These are phyloP conservation scores for Tortricodes alternella DNA, from an alignment of 2,888 invertebrate genomes.

Conservation along the genomic window DNA sequence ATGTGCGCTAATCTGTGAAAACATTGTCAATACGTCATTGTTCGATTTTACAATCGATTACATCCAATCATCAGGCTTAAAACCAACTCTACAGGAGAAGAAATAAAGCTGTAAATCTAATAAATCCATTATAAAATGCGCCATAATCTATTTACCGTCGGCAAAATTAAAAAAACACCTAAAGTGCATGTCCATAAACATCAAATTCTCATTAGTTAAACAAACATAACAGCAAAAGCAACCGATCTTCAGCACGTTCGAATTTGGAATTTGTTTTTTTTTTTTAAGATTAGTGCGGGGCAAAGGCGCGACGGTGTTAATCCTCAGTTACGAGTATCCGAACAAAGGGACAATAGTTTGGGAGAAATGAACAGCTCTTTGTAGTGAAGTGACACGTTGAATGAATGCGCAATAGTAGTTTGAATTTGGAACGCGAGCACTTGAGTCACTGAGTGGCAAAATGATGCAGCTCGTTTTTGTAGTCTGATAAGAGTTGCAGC, in stretches of 20 bases:
- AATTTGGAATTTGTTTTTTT: conserved; percentile 33
- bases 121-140: neutral
- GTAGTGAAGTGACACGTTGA: conserved; percentile 42
- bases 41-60: conserved; percentile 12
- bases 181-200: neutral
- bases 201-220: neutral
- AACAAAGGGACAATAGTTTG: conserved; percentile 49
- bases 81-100: neutral
- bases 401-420: conserved; percentile 53
- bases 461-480: conserved; percentile 41
- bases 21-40: conserved; percentile 25
- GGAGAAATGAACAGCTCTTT: conserved; percentile 59
- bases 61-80: neutral
- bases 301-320: conserved; percentile 67
- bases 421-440: conserved; percentile 44
- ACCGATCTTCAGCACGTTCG: conserved; percentile 3
- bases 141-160: neutral
- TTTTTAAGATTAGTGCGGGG: conserved; percentile 36
- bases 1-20: conserved; percentile 40
- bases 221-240: neutral
- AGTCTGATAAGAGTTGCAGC: too few species aligned
- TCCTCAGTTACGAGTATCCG: conserved; percentile 65
- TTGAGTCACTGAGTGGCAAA: conserved; percentile 39
- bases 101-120: conserved; percentile 2
- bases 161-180: neutral